These are phyloP conservation scores for Ctenopoma multispine DNA, from an alignment of 2,797 vertebrate genomes.

Conservation along the genomic window DNA sequence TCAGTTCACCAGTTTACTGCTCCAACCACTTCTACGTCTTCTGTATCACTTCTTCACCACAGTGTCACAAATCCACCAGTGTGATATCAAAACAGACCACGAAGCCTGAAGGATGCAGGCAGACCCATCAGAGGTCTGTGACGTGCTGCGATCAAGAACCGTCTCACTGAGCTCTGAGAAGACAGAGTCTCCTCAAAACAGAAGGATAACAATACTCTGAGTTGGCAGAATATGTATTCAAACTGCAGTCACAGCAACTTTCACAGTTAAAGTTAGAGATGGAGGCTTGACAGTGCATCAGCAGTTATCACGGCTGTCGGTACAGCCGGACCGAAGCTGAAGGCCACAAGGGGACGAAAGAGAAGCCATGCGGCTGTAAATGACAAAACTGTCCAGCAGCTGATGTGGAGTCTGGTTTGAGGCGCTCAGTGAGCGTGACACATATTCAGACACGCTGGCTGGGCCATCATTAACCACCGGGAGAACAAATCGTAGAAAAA, in stretches of 20 bases:
- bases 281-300: neutral
- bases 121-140: neutral
- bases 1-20: too few species aligned
- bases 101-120: too few species aligned
- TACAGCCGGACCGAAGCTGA: neutral
- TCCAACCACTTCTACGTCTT: too few species aligned
- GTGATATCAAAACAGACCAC: too few species aligned
- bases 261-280: neutral
- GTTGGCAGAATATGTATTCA: neutral
- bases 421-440: neutral
- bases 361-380: neutral
- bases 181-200: neutral
- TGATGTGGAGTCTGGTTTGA: neutral
- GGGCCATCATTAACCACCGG: neutral
- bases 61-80: too few species aligned
- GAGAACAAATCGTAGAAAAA: neutral
- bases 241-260: conserved; percentile 8
- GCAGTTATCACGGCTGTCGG: too few species aligned
- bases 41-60: too few species aligned
- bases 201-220: neutral
- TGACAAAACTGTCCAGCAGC: neutral
- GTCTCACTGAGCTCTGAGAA: neutral
- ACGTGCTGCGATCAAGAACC: neutral
- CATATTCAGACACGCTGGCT: neutral
- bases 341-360: neutral